Base-by-base conservation (phyloP, 2,797 vertebrate species). In the Eleutherodactylus coqui region DNA sequence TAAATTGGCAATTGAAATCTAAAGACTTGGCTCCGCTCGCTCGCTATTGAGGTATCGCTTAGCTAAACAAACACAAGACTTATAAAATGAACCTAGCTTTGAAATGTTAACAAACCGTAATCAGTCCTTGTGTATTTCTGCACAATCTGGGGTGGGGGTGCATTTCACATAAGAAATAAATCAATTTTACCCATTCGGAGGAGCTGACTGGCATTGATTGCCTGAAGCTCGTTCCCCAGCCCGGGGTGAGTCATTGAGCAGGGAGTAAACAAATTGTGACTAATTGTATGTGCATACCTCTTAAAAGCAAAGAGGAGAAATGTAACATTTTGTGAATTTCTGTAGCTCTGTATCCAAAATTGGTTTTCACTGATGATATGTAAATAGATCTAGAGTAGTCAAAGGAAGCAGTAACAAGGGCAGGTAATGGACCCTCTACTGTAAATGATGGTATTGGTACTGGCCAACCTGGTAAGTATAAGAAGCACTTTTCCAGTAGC, bases 31-130 rank as follows among this genome's bases (percentile, higher is more conserved):
- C 78, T 85, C 32, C 9, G 51, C 77, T 34, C 51, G 17, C 53
- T 64, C 16, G 69, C 79, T 86, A 86, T 62, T 75, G 76, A 73
- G 70, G 53, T 73, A 75, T 80, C 21, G 77, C 69, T 62, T 58
- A 81, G 69, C 69, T 85, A 60, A 73, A 85, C 77, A 86, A 86
- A 75, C 43, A 64, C 34, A 24, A 81, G 49, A 64, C 67, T 62
- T 80, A 76, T 45, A 75, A 73, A 79, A 85, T 79, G 84, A 80
- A 51, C 21, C 78, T 81, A 34, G 69, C 77, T 75, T 81, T 81
- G 77, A 86, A 75, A 86, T 75, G 69, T 60, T 81, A 81, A 86
- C 78, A 81, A 81, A 81, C 78, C 84, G 53, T 51, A 75, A 86
- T 86, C 84, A 86, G 84, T 6, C 55, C 13, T 67, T 78, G 32